phyloP scores from a whole-genome alignment of 2,797 vertebrate species.

The Acanthurus lineatus region DNA sequence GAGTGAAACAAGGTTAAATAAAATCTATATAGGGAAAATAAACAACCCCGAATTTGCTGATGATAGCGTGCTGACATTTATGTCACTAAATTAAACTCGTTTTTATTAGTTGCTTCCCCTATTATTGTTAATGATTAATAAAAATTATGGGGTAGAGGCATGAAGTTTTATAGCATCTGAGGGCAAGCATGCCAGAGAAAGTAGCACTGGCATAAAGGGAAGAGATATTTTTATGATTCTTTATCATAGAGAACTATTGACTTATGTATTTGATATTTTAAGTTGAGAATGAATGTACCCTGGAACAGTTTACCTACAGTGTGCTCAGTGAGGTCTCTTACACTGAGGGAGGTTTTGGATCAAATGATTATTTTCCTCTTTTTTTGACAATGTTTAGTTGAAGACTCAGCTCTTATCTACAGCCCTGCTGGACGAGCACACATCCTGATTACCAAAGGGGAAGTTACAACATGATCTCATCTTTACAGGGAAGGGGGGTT shows the following conservation, averaged over 20 bases:
- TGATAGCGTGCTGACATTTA: background rate
- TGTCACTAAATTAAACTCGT: background rate
- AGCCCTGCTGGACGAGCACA: slow-evolving; percentile 47
- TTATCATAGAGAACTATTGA: slow-evolving; percentile 83
- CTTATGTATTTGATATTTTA: slow-evolving; percentile 54
- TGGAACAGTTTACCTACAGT: slow-evolving; percentile 42
- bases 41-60: background rate
- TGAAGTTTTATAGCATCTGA: background rate
- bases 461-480: slow-evolving; percentile 70
- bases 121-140: background rate
- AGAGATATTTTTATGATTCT: slow-evolving; percentile 85
- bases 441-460: slow-evolving; percentile 77
- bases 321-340: slow-evolving; percentile 60
- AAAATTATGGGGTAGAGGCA: background rate
- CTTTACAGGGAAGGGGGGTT: slow-evolving; percentile 15
- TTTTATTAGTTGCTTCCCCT: background rate
- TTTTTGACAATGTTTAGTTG: slow-evolving; percentile 44
- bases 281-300: slow-evolving; percentile 69
- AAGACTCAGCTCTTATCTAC: slow-evolving; percentile 68
- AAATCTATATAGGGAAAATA: background rate
- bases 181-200: background rate
- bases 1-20: background rate
- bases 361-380: slow-evolving; percentile 11
- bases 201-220: slow-evolving; percentile 61
- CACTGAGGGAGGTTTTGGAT: slow-evolving; percentile 46